Evolutionary conservation across 92 coral and sea anemone genomes (phyloP).

Genomic region (Epizoanthus scotinus): DNA sequence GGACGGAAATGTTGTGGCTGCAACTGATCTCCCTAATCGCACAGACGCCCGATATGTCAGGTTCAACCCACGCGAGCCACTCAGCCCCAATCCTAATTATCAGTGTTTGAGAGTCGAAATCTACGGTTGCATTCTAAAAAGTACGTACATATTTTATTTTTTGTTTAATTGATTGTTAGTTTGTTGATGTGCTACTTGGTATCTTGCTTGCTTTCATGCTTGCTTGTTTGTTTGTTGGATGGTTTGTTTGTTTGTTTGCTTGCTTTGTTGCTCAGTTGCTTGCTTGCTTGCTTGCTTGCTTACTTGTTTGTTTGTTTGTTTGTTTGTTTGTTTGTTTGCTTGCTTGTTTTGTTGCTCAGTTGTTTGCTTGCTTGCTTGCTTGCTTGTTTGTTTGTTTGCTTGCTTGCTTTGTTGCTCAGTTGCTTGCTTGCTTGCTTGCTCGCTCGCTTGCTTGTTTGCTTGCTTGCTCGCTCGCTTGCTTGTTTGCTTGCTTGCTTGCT

Average conservation of each 20-base stretch:
- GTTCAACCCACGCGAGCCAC: slow-evolving; percentile 50
- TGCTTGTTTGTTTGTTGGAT: not conserved
- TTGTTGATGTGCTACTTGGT: not conserved
- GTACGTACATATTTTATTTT: not conserved
- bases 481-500: not conserved
- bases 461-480: not conserved
- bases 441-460: too few relatives aligned
- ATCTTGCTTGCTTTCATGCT: not conserved
- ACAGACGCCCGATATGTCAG: slow-evolving; percentile 40
- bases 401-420: not conserved
- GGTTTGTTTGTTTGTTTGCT: not conserved
- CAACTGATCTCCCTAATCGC: slow-evolving; percentile 11
- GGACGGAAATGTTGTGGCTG: slow-evolving; percentile 9
- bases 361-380: not conserved
- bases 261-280: not conserved
- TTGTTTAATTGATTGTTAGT: not conserved
- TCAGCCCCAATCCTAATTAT: not conserved
- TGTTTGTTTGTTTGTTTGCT: not conserved
- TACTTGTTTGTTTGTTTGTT: not conserved
- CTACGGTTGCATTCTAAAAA: slow-evolving; percentile 6
- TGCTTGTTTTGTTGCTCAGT: not conserved
- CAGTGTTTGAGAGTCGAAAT: slow-evolving; percentile 54
- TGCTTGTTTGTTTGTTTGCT: not conserved
- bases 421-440: not conserved
- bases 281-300: not conserved